Evolutionary conservation across 2,113 vertebrate genomes (phyloP).

Genomic region (Xyrauchen texanus): DNA sequence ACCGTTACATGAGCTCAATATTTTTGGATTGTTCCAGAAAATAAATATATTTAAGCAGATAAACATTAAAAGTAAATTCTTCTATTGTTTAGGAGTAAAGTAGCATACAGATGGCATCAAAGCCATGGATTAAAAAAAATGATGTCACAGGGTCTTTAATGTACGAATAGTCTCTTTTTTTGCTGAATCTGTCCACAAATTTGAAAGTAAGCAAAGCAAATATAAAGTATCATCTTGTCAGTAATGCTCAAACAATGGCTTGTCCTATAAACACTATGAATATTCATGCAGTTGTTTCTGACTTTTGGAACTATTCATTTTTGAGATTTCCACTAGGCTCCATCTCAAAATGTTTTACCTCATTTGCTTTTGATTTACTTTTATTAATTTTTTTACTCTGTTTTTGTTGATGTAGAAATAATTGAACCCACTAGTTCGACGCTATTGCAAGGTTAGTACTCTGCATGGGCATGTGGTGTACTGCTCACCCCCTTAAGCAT

Average conservation of each 20-base stretch:
- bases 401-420: conserved; percentile 82
- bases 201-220: background rate
- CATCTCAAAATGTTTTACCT: conserved; percentile 22
- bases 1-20: no score
- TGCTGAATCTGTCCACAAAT: background rate
- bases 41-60: no score
- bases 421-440: conserved; percentile 85
- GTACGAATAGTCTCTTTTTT: background rate
- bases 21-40: no score
- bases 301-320: conserved; percentile 6
- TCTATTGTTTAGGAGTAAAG: no score
- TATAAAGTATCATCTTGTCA: background rate
- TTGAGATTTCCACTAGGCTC: conserved; percentile 18
- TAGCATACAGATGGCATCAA: no score
- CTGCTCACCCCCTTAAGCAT: conserved; percentile 22
- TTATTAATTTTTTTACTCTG: conserved; percentile 55
- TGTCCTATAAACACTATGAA: background rate
- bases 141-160: no score
- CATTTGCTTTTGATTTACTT: conserved; percentile 32
- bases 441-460: conserved; percentile 89
- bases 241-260: background rate
- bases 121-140: no score
- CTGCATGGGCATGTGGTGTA: conserved; percentile 61
- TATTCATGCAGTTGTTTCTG: background rate
- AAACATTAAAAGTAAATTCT: no score